Conservation (phyloP, 2,113 vertebrate species). For the Catharus fuscescens region DNA sequence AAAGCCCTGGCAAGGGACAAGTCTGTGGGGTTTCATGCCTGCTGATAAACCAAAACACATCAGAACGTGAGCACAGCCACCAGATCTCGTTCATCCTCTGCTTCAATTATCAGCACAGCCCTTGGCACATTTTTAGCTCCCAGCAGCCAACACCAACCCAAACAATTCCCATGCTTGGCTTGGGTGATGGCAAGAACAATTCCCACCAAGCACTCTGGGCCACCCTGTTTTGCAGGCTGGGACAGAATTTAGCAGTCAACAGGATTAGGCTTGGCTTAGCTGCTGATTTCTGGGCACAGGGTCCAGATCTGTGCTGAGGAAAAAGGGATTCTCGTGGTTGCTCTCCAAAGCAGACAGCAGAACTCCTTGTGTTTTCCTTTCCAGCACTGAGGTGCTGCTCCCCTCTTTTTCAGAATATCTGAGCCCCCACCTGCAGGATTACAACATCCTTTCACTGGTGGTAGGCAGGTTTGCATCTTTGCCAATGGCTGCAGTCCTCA, state of each 20-base stretch:
- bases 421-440: not conserved
- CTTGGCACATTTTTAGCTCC: not conserved
- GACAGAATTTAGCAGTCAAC: not conserved
- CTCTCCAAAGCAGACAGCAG: not conserved
- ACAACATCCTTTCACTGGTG: not conserved
- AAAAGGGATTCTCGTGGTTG: not conserved
- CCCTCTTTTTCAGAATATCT: not conserved
- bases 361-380: not conserved
- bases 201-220: not conserved
- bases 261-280: not conserved
- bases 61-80: not conserved
- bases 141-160: not conserved
- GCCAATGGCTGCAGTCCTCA: fast-evolving
- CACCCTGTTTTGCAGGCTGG: not conserved
- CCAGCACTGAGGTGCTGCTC: not conserved
- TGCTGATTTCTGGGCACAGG: not conserved
- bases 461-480: not conserved
- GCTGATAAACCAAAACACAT: not conserved
- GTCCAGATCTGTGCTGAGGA: not conserved
- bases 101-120: not conserved
- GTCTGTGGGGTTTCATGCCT: not conserved
- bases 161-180: not conserved
- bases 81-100: not conserved
- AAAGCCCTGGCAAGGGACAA: not conserved
- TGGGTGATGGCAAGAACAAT: not conserved